A percentile compares a stretch with the other conserved stretches of the same genome.
phyloP scores from a whole-genome alignment of 2,888 invertebrate genomes.

The Argyresthia albistria region DNA sequence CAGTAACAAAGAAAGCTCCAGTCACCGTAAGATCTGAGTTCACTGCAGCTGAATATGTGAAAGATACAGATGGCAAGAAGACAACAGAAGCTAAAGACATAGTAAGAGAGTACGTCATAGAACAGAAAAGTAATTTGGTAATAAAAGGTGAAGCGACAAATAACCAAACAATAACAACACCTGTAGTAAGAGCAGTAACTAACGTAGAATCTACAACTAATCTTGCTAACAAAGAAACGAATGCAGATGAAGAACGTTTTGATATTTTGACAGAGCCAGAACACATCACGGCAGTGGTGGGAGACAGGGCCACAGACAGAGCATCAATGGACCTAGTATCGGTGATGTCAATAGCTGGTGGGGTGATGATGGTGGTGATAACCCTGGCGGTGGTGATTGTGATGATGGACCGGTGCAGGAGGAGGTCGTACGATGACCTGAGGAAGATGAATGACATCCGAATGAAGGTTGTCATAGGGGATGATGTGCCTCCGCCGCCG shows the following conservation, averaged over 20 bases:
- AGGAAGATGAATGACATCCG: constrained; percentile 57
- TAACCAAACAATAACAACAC: background rate
- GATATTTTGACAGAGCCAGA: constrained; percentile 72
- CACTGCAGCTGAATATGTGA: constrained; percentile 11
- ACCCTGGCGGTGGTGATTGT: constrained; percentile 63
- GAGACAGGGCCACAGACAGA: constrained; percentile 48
- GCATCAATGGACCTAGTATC: constrained; percentile 57
- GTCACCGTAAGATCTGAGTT: constrained; percentile 10
- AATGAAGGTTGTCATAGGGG: constrained; percentile 60
- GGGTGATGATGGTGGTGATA: constrained; percentile 64
- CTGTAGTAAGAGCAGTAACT: constrained; percentile 11
- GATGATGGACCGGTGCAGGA: constrained; percentile 57
- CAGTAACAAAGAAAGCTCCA: constrained; percentile 9
- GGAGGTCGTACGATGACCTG: constrained; percentile 49
- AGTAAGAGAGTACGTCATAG: constrained; percentile 11
- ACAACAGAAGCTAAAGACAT: constrained; percentile 14
- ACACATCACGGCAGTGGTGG: constrained; percentile 66
- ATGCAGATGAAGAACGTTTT: constrained; percentile 53
- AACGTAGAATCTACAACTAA: constrained; percentile 1
- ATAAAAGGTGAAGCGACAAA: constrained; percentile 10
- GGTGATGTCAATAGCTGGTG: constrained; percentile 64
- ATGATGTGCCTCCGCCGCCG: constrained; percentile 56
- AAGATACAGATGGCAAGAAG: constrained; percentile 18
- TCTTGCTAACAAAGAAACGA: constrained; percentile 20
- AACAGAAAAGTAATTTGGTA: constrained; percentile 3